These are phyloP conservation scores for Phrynocephalus guinanensis DNA, from an alignment of 2,797 vertebrate species.

Conservation along the genomic window DNA sequence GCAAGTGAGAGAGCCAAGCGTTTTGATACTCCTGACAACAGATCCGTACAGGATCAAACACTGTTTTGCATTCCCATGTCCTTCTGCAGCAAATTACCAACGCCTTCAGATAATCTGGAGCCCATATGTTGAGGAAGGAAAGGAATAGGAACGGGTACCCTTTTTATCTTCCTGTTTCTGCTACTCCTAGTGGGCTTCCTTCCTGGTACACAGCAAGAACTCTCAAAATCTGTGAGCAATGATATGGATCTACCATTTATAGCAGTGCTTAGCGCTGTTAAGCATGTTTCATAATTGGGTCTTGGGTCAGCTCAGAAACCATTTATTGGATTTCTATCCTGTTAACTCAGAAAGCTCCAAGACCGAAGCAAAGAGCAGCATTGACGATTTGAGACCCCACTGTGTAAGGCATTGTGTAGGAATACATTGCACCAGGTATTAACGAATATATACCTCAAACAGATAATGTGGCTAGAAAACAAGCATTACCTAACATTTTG, in stretches of 20 bases:
- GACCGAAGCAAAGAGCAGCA: background rate
- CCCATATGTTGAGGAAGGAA: conserved; percentile 29
- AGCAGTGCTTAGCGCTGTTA: background rate
- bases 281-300: background rate
- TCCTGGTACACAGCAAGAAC: background rate
- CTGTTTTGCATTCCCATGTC: background rate
- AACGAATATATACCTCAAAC: background rate
- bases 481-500: background rate
- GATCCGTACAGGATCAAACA: conserved; percentile 14
- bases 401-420: background rate
- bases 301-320: background rate
- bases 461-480: background rate
- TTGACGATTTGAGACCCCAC: background rate
- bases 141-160: conserved; percentile 12
- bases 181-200: background rate
- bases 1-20: background rate
- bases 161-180: conserved; percentile 19
- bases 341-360: background rate
- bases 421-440: background rate
- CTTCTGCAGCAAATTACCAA: background rate
- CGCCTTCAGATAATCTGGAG: conserved; percentile 20
- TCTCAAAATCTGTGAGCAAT: conserved; percentile 2
- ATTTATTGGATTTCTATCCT: background rate
- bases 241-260: background rate
- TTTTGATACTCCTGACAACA: background rate